phyloP scores from a whole-genome alignment of 2,797 vertebrate species.

The Poecilia gillii region DNA sequence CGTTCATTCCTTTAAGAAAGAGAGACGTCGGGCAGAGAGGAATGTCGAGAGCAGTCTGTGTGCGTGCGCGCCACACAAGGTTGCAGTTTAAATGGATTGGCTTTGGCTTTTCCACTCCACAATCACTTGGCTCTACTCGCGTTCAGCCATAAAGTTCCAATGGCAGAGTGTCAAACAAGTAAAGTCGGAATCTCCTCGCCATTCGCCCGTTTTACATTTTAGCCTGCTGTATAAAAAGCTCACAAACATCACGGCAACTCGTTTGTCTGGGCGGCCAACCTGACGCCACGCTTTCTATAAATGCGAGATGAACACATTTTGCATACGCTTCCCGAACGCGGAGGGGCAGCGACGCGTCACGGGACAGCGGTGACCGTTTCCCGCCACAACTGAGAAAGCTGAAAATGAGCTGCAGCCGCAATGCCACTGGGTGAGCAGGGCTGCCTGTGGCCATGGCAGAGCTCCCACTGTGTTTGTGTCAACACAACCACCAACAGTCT shows the following conservation, averaged over 20 bases:
- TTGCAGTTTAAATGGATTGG: constrained; percentile 68
- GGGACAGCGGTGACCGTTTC: constrained; percentile 65
- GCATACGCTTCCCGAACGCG: constrained; percentile 26
- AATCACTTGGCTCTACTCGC: constrained; percentile 44
- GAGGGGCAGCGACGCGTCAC: constrained; percentile 59
- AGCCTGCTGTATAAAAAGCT: constrained; percentile 28
- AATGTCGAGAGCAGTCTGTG: constrained; percentile 48
- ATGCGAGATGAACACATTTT: constrained; percentile 19
- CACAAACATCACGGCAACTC: constrained; percentile 26
- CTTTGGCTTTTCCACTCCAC: constrained; percentile 46
- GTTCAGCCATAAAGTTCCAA: constrained; percentile 54
- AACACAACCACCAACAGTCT: constrained; percentile 65
- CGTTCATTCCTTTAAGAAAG: constrained; percentile 30
- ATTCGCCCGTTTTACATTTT: constrained; percentile 44
- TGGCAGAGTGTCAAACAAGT: constrained; percentile 41
- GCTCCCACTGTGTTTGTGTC: constrained; percentile 67
- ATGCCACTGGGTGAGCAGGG: constrained; percentile 61
- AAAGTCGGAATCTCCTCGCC: constrained; percentile 46
- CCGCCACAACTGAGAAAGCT: constrained; percentile 42
- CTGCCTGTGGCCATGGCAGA: constrained; percentile 62
- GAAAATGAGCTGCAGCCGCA: constrained; percentile 68
- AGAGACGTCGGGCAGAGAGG: constrained; percentile 25
- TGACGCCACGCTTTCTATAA: constrained; percentile 28
- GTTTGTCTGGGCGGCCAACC: constrained; percentile 38
- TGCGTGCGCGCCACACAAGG: constrained; percentile 60